Percentiles rank a stretch among this genome's conserved stretches.
Conservation (phyloP, 2,888 invertebrate genomes). For the Entomobrya multifasciata region DNA sequence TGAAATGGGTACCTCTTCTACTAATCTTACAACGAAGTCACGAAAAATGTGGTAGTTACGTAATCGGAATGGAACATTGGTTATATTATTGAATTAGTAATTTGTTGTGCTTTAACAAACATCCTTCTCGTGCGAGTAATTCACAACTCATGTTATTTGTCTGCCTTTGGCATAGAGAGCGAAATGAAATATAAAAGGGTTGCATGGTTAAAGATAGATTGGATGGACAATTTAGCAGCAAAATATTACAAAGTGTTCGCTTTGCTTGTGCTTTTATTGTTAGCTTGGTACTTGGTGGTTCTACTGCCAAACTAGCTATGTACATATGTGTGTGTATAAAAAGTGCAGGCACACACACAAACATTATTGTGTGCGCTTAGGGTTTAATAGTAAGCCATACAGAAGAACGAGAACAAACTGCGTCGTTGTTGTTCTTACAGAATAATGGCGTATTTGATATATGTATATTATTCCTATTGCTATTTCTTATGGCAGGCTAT, state of each 20-base stretch:
- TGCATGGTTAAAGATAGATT: background rate
- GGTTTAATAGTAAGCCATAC: too few relatives aligned
- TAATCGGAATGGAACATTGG: background rate
- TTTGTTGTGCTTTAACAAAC: constrained; percentile 22
- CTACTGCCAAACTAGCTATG: too few relatives aligned
- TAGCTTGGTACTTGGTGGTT: background rate
- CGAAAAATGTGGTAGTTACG: constrained; percentile 11
- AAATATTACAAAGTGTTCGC: background rate
- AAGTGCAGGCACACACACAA: background rate
- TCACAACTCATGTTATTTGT: background rate
- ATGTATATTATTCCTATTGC: too few relatives aligned
- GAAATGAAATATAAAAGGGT: background rate
- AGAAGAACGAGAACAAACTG: constrained; percentile 14
- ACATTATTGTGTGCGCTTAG: too few relatives aligned
- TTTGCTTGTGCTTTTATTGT: too few relatives aligned
- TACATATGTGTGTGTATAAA: too few relatives aligned
- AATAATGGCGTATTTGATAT: too few relatives aligned
- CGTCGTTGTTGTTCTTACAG: background rate
- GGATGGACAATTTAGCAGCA: constrained; percentile 15
- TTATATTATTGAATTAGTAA: constrained; percentile 10
- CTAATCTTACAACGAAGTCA: background rate
- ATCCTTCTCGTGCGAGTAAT: background rate
- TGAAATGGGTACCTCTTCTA: constrained; percentile 13
- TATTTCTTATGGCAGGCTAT: too few relatives aligned
- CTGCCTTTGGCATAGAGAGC: background rate